Percentiles rank a stretch among this genome's conserved stretches.
phyloP scores from a whole-genome alignment of 2,113 vertebrate species.

The Menidia beryllina region DNA sequence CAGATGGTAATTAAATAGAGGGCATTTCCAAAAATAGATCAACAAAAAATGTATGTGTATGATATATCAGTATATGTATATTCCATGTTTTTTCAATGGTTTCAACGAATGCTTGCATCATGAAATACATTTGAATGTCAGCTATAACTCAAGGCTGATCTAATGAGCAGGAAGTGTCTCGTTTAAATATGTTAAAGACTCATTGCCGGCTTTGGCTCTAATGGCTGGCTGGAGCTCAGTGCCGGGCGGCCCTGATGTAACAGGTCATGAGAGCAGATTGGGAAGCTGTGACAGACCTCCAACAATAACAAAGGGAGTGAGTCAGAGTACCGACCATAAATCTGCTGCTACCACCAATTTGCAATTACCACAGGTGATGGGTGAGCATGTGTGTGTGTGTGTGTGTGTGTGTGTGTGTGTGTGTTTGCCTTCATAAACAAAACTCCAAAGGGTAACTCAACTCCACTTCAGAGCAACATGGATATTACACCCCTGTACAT shows the following conservation, averaged over 20 bases:
- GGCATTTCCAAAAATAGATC: too few relatives aligned
- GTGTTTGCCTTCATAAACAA: slow-evolving; percentile 77
- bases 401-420: slow-evolving; percentile 30
- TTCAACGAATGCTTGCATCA: slow-evolving; percentile 11
- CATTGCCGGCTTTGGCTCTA: slow-evolving; percentile 75
- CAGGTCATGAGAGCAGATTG: slow-evolving; percentile 82
- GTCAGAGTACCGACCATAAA: slow-evolving; percentile 77
- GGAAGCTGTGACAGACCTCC: slow-evolving; percentile 81
- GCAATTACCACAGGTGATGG: slow-evolving; percentile 82
- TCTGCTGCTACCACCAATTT: slow-evolving; percentile 80
- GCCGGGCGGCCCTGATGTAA: slow-evolving; percentile 78
- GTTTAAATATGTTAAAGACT: slow-evolving; percentile 63
- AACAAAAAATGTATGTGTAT: too few relatives aligned
- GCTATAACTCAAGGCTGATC: slow-evolving; percentile 31
- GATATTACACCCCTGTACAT: slow-evolving; percentile 80
- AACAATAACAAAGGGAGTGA: slow-evolving; percentile 75
- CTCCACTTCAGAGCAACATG: slow-evolving; percentile 83
- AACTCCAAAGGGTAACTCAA: slow-evolving; percentile 82
- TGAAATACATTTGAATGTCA: not conserved
- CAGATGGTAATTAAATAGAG: not conserved
- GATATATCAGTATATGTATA: too few relatives aligned
- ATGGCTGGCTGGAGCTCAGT: slow-evolving; percentile 65
- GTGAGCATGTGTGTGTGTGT: slow-evolving; percentile 46
- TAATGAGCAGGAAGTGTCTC: slow-evolving; percentile 66
- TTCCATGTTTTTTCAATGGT: not conserved